These are phyloP conservation scores for Mya arenaria DNA, from an alignment of 1,140 invertebrate genomes.

Conservation along the genomic window DNA sequence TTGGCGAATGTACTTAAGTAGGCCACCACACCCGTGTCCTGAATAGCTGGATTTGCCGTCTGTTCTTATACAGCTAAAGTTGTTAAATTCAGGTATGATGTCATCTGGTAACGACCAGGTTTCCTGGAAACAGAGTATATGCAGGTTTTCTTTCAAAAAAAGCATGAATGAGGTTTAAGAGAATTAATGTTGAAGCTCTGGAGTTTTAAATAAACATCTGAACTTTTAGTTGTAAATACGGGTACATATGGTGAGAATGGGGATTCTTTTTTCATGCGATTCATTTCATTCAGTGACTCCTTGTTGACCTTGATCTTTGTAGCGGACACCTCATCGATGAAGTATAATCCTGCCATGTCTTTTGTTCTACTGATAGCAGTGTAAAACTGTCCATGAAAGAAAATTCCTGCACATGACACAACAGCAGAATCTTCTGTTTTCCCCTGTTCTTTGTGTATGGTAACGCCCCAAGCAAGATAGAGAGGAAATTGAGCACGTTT, in stretches of 20 bases:
- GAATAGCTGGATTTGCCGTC: no score
- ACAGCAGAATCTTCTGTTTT: slow-evolving; percentile 35
- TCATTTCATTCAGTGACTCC: not conserved
- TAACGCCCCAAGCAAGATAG: slow-evolving; percentile 25
- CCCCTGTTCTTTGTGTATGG: not conserved
- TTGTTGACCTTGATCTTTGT: slow-evolving; percentile 14
- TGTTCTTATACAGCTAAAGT: no score
- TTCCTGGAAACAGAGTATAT: no score
- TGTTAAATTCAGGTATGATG: no score
- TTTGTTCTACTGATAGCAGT: slow-evolving; percentile 30
- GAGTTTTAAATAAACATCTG: slow-evolving; percentile 32
- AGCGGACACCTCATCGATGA: slow-evolving; percentile 5
- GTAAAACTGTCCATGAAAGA: slow-evolving; percentile 28
- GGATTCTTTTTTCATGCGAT: slow-evolving; percentile 30
- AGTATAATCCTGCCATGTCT: slow-evolving; percentile 25
- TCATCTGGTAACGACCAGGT: no score
- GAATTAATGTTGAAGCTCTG: slow-evolving; percentile 35
- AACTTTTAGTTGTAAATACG: slow-evolving; percentile 17
- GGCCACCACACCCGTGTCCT: no score
- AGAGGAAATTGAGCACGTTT: slow-evolving; percentile 16
- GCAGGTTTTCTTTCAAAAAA: slow-evolving; percentile 31
- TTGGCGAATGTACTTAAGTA: no score
- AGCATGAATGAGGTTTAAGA: not conserved
- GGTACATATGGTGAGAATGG: slow-evolving; percentile 25
- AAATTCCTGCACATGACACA: slow-evolving; percentile 22